phyloP scores from a whole-genome alignment of 2,797 vertebrate genomes.

The Eremophila alpestris region DNA sequence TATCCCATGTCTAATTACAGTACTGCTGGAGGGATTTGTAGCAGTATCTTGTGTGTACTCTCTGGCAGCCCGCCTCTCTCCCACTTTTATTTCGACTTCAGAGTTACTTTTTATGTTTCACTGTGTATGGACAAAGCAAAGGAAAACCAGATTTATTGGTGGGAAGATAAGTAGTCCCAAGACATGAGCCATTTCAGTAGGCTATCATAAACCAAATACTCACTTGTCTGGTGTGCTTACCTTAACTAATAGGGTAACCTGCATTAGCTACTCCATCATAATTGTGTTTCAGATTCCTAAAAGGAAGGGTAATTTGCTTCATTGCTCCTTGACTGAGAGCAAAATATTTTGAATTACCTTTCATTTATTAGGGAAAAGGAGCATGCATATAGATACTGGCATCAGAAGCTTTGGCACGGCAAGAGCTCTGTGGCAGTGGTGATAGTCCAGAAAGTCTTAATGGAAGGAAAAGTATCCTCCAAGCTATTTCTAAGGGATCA shows the following conservation, averaged over 20 bases:
- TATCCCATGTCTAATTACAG: neutral
- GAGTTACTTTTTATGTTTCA: neutral
- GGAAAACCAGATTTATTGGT: neutral
- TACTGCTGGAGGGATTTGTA: neutral
- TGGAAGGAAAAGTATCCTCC: neutral
- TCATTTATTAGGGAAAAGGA: neutral
- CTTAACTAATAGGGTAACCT: neutral
- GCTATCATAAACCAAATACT: neutral
- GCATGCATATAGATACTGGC: neutral
- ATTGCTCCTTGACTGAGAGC: neutral
- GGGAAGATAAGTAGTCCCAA: neutral
- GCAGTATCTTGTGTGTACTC: neutral
- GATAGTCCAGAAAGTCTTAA: neutral
- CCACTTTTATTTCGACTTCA: neutral
- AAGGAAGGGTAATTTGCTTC: neutral
- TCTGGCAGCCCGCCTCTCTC: accelerated
- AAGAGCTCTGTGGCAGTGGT: neutral
- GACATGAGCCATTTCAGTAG: neutral
- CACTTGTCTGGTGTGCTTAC: neutral
- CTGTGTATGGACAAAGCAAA: neutral
- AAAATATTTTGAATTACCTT: neutral
- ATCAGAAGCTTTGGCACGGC: neutral
- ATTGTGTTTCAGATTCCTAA: neutral
- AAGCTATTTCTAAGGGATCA: neutral
- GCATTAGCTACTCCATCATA: neutral